Evolutionary conservation across 2,888 invertebrate species (phyloP), one percentile per base, ranked within the genome.

Genomic region (Lycocerus yunnanus): DNA sequence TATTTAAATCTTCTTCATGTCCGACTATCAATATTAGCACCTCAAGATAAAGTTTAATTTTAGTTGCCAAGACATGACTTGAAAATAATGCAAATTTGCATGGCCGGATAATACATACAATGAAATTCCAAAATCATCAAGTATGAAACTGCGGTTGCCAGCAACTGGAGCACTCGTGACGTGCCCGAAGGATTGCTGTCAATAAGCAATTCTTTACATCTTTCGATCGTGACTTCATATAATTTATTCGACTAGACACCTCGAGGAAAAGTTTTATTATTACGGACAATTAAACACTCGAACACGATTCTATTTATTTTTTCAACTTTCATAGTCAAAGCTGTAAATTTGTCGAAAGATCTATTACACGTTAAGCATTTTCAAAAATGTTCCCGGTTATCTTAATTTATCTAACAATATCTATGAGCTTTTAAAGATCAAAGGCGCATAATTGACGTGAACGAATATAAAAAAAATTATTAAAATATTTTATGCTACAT

Each of bases 181-280:
- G 65, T 43, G 77, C 78, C 78, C 70, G 74, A 73, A 78, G 78
- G 78, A 71, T 74, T 65, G 65, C 71, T 71, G 72, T 77, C 73
- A 75, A 75, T 75, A 76, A 66, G 75, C 73, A 71, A 75, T 74
- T 71, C 73, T 73, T 71, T 72, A 75, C 72, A 63, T 77, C 72
- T 74, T 43, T 61, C 59, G 71, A 27, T 77, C 78, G 77, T 77
- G 78, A 77, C 73, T 75, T 68, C 13, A 67, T 71, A 74, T 76
- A 77, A 78, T 77, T 78, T 78, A 78, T 78, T 74, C 61, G 69
- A 60, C 72, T 74, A 76, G 74, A 78, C 77, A 78, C 77, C 77
- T 75, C 68, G 72, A 76, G 77, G 73, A 75, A 73, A 71, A 74
- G 68, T 73, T 77, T 72, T 59, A 74, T 76, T 76, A 75, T 74